phyloP scores from a whole-genome alignment of 2,888 invertebrate genomes.

The Ceramica pisi region DNA sequence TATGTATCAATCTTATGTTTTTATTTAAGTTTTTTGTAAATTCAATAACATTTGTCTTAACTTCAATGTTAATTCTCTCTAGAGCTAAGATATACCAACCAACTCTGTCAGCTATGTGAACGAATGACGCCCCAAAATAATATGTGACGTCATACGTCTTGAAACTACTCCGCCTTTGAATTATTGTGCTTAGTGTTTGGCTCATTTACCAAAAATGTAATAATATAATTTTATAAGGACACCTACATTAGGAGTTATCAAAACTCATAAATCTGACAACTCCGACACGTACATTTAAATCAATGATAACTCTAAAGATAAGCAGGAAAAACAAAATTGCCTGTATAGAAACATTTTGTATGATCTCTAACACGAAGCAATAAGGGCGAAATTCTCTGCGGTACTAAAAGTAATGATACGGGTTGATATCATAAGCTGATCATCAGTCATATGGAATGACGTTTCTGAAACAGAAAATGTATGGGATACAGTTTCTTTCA shows the following conservation, averaged over 20 bases:
- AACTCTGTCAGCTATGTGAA: not conserved
- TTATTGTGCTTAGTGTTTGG: not conserved
- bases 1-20: not conserved
- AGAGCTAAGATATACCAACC: too few species aligned
- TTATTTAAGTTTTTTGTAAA: not conserved
- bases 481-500: slow-evolving; percentile 39
- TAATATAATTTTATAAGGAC: not conserved
- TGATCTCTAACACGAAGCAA: not conserved
- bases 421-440: slow-evolving; percentile 24
- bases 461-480: slow-evolving; percentile 11
- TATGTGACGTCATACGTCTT: not conserved
- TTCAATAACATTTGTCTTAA: not conserved
- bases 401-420: not conserved
- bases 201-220: not conserved
- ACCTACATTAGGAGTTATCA: slow-evolving; percentile 26
- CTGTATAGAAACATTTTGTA: not conserved
- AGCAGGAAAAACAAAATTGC: slow-evolving; percentile 29
- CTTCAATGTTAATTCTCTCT: not conserved
- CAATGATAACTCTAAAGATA: slow-evolving; percentile 46
- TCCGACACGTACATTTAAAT: slow-evolving; percentile 35
- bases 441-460: slow-evolving; percentile 47
- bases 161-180: not conserved
- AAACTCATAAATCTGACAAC: slow-evolving; percentile 44
- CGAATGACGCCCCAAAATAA: too few species aligned
- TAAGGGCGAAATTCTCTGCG: slow-evolving; percentile 27